phyloP scores from a whole-genome alignment of 2,888 invertebrate genomes.

The Drosophila pseudotakahashii region DNA sequence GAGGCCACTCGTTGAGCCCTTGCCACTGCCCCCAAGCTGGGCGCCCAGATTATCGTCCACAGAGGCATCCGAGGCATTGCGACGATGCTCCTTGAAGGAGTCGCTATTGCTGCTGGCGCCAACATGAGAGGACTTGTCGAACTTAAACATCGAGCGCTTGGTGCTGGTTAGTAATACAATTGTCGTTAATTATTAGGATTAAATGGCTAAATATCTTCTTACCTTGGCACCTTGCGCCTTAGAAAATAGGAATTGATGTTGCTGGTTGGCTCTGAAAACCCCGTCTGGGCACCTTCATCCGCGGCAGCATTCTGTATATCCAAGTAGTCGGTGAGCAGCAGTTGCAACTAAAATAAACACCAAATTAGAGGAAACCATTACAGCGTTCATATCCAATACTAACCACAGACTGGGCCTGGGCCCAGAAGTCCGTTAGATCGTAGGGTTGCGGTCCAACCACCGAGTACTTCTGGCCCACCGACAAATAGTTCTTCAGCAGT shows the following conservation, averaged over 20 bases:
- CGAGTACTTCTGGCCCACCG: constrained; percentile 87
- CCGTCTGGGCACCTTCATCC: constrained; percentile 86
- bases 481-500: constrained; percentile 88
- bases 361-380: background rate
- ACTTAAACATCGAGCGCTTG: constrained; percentile 88
- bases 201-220: constrained; percentile 3
- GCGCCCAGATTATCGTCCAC: constrained; percentile 80
- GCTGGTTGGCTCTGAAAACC: constrained; percentile 83
- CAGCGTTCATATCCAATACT: constrained; percentile 76
- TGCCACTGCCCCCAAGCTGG: constrained; percentile 66
- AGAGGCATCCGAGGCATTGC: constrained; percentile 84
- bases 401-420: constrained; percentile 94
- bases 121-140: constrained; percentile 86
- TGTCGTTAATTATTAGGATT: background rate
- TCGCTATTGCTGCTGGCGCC: constrained; percentile 46
- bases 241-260: constrained; percentile 85
- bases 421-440: constrained; percentile 93
- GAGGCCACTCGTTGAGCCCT: constrained; percentile 61
- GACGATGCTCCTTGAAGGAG: constrained; percentile 81
- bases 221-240: constrained; percentile 83
- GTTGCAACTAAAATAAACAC: constrained; percentile 87
- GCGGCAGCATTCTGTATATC: constrained; percentile 91
- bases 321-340: constrained; percentile 93
- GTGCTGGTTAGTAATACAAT: constrained; percentile 80
- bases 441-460: constrained; percentile 85